These are phyloP conservation scores for Microcebus ravelobensis DNA, from an alignment of 2,113 vertebrate genomes.

Conservation along the genomic window DNA sequence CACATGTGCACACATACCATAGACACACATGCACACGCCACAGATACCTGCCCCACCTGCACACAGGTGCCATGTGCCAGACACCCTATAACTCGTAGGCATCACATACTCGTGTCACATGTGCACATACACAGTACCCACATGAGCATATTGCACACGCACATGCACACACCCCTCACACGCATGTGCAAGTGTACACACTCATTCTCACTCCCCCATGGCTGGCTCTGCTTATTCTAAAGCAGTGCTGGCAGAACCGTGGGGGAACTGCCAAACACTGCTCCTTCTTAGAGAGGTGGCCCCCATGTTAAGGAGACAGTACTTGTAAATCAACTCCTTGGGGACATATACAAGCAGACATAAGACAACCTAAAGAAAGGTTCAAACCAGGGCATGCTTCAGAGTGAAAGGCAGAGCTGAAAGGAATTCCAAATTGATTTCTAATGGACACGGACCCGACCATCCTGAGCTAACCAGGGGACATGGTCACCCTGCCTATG, in stretches of 20 bases:
- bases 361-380: background rate
- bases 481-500: background rate
- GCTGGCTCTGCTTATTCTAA: background rate
- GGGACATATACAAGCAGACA: background rate
- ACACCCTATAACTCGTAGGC: background rate
- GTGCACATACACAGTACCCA: fast-evolving
- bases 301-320: background rate
- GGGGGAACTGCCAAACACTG: background rate
- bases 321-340: background rate
- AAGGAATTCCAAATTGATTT: background rate
- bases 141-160: fast-evolving
- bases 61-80: background rate
- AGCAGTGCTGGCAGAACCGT: background rate
- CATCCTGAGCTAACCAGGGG: too few relatives aligned
- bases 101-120: background rate
- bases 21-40: too few relatives aligned
- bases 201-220: fast-evolving
- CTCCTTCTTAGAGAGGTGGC: background rate
- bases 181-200: fast-evolving
- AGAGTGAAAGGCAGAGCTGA: background rate
- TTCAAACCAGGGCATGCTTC: too few relatives aligned
- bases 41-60: background rate
- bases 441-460: fast-evolving
- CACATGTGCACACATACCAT: background rate
- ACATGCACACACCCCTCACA: fast-evolving